Base-by-base conservation (phyloP, 1,140 invertebrate genomes). In the Bacillus rossius region DNA sequence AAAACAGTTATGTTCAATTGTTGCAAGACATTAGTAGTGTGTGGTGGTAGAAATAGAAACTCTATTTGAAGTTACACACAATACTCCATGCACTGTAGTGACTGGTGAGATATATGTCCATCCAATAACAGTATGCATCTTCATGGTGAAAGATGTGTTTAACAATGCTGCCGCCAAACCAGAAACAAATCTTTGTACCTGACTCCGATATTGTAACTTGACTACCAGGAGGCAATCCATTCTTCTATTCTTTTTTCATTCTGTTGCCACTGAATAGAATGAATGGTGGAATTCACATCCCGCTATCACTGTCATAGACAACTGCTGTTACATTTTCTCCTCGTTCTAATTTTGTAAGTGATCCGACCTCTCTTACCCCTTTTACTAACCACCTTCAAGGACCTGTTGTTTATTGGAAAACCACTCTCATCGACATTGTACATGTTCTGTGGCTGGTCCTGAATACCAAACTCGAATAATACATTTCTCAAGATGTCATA, bases 121-220 rank as follows among this genome's bases (percentile, higher is more conserved):
- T 68, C 69, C 40, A 67, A 25, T 34, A 69, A 54, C 17, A 69
- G 51, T 5, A 71, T 23, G 63, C 61, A 22, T 64, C 57, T 40
- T 64, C 58, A 25, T 19, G 54, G 61, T 60, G 19, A 64, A 64
- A 40, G 66, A 66, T 19, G 60, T 49, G 26, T 59, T 53, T 14
- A 49, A 47, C 69, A 71, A 57, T 70, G 65, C 23, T 65, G 41
- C 19, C 71, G 55, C 64, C 69, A 71, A 16, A 65, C 60, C 40
- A 69, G 41, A 62, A 73, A 72, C 41, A 71, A 50, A 29, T 69
- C 51, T 53, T 68, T 68, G 22, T 20, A 45, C 5, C 22, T 20
- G 17, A 45, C 17, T 45, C 43, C 29, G 29, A 34, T 10, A 34
- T 34, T 4, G 29, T 10, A 10, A 34, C 29, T 34, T 10, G 29